These are phyloP conservation scores for Netelia virgata DNA, from an alignment of 2,888 invertebrate genomes.

Conservation along the genomic window DNA sequence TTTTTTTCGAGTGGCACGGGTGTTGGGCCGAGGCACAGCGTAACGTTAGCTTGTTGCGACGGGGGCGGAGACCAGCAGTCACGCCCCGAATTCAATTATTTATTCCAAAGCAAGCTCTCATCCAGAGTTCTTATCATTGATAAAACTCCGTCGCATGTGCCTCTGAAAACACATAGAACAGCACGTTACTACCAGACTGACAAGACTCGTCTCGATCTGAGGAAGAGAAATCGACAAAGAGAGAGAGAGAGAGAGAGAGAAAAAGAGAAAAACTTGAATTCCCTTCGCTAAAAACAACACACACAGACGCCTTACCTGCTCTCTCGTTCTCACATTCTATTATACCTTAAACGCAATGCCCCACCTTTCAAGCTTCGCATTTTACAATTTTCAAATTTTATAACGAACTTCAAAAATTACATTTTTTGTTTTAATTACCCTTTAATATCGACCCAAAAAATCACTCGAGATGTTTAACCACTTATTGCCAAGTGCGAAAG, in stretches of 20 bases:
- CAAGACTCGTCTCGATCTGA: conserved; percentile 78
- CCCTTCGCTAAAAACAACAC: conserved; percentile 54
- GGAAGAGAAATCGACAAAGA: conserved; percentile 59
- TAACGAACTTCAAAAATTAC: neutral
- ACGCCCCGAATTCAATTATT: conserved; percentile 81
- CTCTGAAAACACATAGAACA: conserved; percentile 85
- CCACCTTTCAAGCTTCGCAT: conserved; percentile 51
- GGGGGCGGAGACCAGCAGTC: conserved; percentile 82
- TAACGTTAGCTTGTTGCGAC: conserved; percentile 81
- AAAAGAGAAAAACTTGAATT: conserved; percentile 30
- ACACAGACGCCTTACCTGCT: conserved; percentile 57
- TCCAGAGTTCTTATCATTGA: conserved; percentile 84
- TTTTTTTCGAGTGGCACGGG: conserved; percentile 82
- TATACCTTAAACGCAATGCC: conserved; percentile 48
- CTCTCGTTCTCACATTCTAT: conserved; percentile 16
- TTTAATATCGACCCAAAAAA: neutral
- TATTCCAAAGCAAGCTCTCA: conserved; percentile 83
- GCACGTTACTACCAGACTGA: conserved; percentile 85
- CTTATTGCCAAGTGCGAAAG: neutral
- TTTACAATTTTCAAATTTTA: neutral
- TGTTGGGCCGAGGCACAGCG: conserved; percentile 83
- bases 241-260: conserved; percentile 48
- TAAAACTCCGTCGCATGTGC: conserved; percentile 85
- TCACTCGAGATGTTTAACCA: neutral
- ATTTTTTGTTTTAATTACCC: neutral